These are phyloP conservation scores for Saxidomus purpurata DNA, from an alignment of 1,140 invertebrate genomes.

Conservation along the genomic window DNA sequence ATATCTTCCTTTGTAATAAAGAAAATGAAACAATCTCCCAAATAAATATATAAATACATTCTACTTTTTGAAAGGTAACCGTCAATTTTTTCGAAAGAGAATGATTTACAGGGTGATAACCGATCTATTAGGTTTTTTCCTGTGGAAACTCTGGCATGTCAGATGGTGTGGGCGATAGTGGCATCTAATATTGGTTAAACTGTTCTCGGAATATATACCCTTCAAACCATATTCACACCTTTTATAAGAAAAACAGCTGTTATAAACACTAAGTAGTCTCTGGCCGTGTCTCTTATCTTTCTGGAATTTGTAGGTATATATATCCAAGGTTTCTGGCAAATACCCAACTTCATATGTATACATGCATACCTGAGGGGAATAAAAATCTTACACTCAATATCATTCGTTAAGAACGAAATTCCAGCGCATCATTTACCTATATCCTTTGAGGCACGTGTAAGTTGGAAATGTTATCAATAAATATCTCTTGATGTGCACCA, in stretches of 20 bases:
- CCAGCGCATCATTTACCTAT: neutral
- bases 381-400: neutral
- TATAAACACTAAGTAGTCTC: constrained; percentile 26
- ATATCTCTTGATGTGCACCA: neutral
- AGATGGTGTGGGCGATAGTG: constrained; percentile 37
- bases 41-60: too few species aligned
- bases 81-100: neutral
- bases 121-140: neutral
- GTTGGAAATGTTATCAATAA: neutral
- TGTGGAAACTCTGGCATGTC: neutral
- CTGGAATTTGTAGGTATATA: constrained; percentile 4
- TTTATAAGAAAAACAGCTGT: constrained; percentile 29
- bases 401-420: neutral
- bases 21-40: too few species aligned
- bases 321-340: neutral
- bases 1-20: too few species aligned
- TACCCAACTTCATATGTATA: neutral
- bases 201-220: neutral
- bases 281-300: neutral
- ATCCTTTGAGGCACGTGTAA: neutral
- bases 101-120: constrained; percentile 6
- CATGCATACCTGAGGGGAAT: neutral
- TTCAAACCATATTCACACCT: neutral
- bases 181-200: neutral
- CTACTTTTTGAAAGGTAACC: neutral